Conservation (phyloP, 53 echinoderm and acorn worm species). For the Henricia sp. region DNA sequence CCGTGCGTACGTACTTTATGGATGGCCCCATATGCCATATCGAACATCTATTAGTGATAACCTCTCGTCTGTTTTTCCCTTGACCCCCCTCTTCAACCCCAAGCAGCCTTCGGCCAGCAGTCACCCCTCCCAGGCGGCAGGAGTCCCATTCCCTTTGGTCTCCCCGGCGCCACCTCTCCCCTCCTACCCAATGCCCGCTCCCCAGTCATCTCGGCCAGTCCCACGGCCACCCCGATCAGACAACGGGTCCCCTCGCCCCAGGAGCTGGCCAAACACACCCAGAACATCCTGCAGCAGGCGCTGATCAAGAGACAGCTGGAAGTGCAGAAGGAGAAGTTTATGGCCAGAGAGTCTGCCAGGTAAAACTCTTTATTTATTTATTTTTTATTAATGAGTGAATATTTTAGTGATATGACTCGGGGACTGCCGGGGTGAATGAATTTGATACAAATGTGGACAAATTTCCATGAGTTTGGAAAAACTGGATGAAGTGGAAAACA, state of each 20-base stretch:
- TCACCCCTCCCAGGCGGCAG: constrained; percentile 76
- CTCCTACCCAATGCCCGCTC: constrained; percentile 62
- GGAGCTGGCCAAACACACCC: constrained; percentile 97
- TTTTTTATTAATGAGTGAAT: no score
- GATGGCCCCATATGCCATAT: no score
- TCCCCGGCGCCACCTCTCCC: constrained; percentile 73
- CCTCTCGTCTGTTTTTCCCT: no score
- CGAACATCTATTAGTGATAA: no score
- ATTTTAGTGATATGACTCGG: no score
- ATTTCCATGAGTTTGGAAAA: no score
- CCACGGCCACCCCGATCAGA: constrained; percentile 47
- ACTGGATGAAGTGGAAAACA: no score
- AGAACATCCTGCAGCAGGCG: constrained; percentile 96
- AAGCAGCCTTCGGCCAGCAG: constrained; percentile 77
- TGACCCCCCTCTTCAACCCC: neutral
- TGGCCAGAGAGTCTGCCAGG: constrained; percentile 82
- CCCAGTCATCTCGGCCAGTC: constrained; percentile 69
- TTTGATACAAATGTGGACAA: no score
- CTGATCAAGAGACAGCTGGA: constrained; percentile 95
- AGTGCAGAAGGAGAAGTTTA: constrained; percentile 98
- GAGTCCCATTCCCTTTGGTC: constrained; percentile 72
- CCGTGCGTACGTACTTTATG: no score
- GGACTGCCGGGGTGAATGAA: no score
- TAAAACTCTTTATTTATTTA: neutral
- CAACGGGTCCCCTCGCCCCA: constrained; percentile 96